Conservation (phyloP, 2,888 invertebrate genomes). For the Folsomia candida region DNA sequence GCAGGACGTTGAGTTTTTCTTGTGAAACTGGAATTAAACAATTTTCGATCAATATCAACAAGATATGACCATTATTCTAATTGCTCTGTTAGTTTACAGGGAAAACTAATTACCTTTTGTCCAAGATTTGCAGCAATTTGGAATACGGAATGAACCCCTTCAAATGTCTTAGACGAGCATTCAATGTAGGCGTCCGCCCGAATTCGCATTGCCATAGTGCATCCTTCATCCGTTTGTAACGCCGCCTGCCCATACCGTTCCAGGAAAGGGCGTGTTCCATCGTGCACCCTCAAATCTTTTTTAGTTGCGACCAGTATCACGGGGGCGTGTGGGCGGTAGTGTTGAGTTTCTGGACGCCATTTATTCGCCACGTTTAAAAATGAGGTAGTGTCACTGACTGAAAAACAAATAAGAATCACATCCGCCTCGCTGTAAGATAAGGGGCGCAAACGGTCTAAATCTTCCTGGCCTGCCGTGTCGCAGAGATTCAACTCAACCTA, state of each 20-base stretch:
- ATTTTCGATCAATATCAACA: slow-evolving; percentile 1
- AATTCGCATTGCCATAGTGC: slow-evolving; percentile 57
- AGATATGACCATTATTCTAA: not conserved
- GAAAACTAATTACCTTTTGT: slow-evolving; percentile 24
- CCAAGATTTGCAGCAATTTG: slow-evolving; percentile 61
- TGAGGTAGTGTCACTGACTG: slow-evolving; percentile 36
- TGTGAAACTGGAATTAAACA: slow-evolving; percentile 11
- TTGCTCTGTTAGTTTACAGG: not conserved
- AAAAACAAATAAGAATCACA: slow-evolving; percentile 44
- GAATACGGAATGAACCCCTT: slow-evolving; percentile 63
- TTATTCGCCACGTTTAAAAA: slow-evolving; percentile 45
- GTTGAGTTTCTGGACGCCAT: slow-evolving; percentile 44
- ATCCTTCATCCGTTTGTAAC: slow-evolving; percentile 38
- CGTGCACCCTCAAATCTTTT: slow-evolving; percentile 36
- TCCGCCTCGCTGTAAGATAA: slow-evolving; percentile 41
- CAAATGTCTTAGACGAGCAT: slow-evolving; percentile 65
- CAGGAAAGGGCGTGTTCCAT: slow-evolving; percentile 25
- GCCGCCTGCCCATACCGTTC: slow-evolving; percentile 33
- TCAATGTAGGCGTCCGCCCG: slow-evolving; percentile 62
- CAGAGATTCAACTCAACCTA: not conserved
- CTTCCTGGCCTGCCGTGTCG: slow-evolving; percentile 55
- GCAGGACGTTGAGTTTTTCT: slow-evolving; percentile 16
- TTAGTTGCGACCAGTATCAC: slow-evolving; percentile 42
- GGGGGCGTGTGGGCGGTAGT: slow-evolving; percentile 40
- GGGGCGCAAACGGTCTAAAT: slow-evolving; percentile 42